phyloP scores from a whole-genome alignment of 1,140 invertebrate species.

The Argopecten irradians region DNA sequence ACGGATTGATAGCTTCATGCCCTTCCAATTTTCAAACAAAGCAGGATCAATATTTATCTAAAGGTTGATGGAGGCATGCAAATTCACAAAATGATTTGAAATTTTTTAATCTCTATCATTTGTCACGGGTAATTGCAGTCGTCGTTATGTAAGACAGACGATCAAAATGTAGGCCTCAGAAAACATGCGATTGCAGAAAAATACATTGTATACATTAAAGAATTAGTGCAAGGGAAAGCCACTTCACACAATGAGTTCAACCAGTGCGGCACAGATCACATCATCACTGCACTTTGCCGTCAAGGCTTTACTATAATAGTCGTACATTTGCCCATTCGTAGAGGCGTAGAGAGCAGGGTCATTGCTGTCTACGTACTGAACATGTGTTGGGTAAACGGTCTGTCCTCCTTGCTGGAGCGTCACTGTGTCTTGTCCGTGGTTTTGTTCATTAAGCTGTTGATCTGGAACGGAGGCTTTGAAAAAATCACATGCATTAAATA shows the following conservation, averaged over 20 bases:
- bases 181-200: conserved; percentile 11
- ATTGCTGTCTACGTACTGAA: conserved; percentile 84
- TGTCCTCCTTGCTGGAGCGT: conserved; percentile 72
- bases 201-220: background rate
- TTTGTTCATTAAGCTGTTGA: conserved; percentile 60
- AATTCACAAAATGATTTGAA: background rate
- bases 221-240: conserved; percentile 11
- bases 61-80: background rate
- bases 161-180: background rate
- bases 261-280: conserved; percentile 2
- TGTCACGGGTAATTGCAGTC: background rate
- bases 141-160: background rate
- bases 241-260: conserved; percentile 21
- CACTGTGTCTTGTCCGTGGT: conserved; percentile 70
- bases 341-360: conserved; percentile 84
- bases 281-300: background rate
- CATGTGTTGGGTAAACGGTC: conserved; percentile 81
- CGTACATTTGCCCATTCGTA: conserved; percentile 83
- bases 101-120: background rate
- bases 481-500: conserved; percentile 31
- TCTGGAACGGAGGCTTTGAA: conserved; percentile 61
- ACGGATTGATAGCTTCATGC: background rate
- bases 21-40: background rate
- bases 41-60: background rate
- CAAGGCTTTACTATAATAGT: conserved; percentile 34